Conservation (phyloP, 2,888 invertebrate species). For the Beris chalybata region DNA sequence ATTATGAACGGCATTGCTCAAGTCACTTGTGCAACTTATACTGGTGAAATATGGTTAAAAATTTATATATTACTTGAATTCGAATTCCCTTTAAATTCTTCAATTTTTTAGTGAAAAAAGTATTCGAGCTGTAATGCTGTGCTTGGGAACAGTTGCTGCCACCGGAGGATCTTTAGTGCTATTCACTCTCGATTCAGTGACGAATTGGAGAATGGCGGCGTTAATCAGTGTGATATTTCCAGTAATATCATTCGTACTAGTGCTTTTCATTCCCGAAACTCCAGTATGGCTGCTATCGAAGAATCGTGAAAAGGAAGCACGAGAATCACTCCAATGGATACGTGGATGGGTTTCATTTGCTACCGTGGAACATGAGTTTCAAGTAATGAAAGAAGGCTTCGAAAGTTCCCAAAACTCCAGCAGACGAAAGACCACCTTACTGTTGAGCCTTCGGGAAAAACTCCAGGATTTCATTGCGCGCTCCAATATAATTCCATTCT, state of each 20-base stretch:
- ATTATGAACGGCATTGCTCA: slow-evolving; percentile 64
- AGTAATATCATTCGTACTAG: slow-evolving; percentile 58
- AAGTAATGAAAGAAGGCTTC: slow-evolving; percentile 34
- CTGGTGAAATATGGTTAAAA: slow-evolving; percentile 58
- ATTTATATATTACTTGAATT: not conserved
- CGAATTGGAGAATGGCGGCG: slow-evolving; percentile 61
- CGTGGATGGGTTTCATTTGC: slow-evolving; percentile 51
- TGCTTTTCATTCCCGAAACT: slow-evolving; percentile 62
- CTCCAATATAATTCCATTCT: slow-evolving; percentile 60
- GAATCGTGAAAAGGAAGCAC: slow-evolving; percentile 60
- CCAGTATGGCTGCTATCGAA: slow-evolving; percentile 63
- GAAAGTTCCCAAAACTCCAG: slow-evolving; percentile 30
- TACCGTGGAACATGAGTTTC: slow-evolving; percentile 37
- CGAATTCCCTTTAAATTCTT: not conserved
- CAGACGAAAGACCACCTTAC: slow-evolving; percentile 29
- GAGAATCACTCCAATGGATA: slow-evolving; percentile 59
- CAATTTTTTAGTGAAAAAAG: slow-evolving; percentile 57
- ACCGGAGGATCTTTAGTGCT: slow-evolving; percentile 59
- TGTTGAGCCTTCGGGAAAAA: slow-evolving; percentile 43
- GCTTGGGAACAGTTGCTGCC: slow-evolving; percentile 53
- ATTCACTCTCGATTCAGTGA: slow-evolving; percentile 59
- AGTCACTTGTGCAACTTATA: slow-evolving; percentile 62
- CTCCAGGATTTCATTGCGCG: slow-evolving; percentile 56
- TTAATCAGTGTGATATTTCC: slow-evolving; percentile 59
- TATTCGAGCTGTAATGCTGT: slow-evolving; percentile 60